phyloP scores from a whole-genome alignment of 2,797 vertebrate species.

The Threskiornis aethiopicus region DNA sequence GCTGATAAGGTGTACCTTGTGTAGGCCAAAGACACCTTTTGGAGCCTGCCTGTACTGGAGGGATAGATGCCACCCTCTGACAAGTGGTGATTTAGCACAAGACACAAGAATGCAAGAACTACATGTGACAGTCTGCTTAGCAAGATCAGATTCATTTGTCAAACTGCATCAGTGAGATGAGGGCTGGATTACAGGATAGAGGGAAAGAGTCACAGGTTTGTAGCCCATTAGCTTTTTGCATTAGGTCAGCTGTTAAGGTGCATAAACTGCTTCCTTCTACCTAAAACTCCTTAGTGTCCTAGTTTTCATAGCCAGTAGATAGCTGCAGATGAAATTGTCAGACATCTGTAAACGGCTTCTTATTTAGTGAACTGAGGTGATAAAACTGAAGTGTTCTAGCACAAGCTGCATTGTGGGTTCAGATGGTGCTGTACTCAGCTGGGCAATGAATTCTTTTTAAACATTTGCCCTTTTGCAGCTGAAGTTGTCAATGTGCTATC shows the following conservation, averaged over 20 bases:
- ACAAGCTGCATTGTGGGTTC: neutral
- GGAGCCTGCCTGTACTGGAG: neutral
- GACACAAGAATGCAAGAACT: neutral
- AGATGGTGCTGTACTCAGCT: neutral
- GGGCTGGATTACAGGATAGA: neutral
- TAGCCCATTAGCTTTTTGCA: neutral
- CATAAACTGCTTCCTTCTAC: neutral
- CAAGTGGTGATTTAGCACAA: neutral
- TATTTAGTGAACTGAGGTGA: neutral
- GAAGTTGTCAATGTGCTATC: neutral
- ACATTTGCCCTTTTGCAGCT: neutral
- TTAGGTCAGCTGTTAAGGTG: neutral
- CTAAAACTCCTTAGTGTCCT: neutral
- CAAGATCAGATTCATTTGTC: neutral
- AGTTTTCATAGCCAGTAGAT: neutral
- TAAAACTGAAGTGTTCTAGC: neutral
- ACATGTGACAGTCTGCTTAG: neutral
- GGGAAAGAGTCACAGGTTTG: neutral
- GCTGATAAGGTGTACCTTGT: neutral
- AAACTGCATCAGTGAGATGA: neutral
- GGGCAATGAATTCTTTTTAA: neutral
- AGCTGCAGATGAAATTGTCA: neutral
- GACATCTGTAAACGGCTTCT: neutral
- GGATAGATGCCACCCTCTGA: neutral
- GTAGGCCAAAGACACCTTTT: neutral